Evolutionary conservation across 35 echinoderm and acorn worm species (phyloP), one percentile per base, ranked within the genome.

Genomic region (Amphiura filiformis): DNA sequence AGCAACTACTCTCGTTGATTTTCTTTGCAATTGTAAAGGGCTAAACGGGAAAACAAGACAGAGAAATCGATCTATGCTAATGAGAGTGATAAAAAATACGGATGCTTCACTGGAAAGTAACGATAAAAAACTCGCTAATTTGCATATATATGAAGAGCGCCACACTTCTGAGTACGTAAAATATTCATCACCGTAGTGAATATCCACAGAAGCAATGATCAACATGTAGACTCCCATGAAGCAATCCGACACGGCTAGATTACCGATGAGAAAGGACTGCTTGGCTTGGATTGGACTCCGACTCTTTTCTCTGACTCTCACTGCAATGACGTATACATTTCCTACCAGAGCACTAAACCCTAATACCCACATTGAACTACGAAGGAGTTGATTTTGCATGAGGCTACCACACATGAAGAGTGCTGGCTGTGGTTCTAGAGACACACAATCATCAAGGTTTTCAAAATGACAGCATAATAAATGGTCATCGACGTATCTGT

Each of bases 161-260:
- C 94, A 96, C 7, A 28, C 76, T 0, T 81, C 65, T 18, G 90
- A 76, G 4, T 82, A 56, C 1, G 49, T 42, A 39, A 90, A 92
- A 38, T 96, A 96, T 12, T 80, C 35, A 9, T 92, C 57, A 15
- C 90, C 86, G 76, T 81, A 88, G 31, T 86, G 22, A 20, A 83
- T 37, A 64, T 96, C 94, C 0, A 78, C 65, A 37, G 81, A 65
- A 31, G 91, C 91, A 26, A 96, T 31, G 18, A 89, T 90, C 3
- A 93, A 42, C 75, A 96, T 34, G 35, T 96, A 96, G 15, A 96
- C 30, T 11, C 94, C 94, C 91, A 93, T 96, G 0, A 96, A 56
- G 20, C 92, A 77, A 76, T 96, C 91, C 12, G 94, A 81, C 7
- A 96, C 37, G 34, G 90, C 91, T 33, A 96, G 78, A 57, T 96